Evolutionary conservation across 2,888 invertebrate genomes (phyloP), one percentile per base, ranked within the genome.

Genomic region (Phengaris arion): DNA sequence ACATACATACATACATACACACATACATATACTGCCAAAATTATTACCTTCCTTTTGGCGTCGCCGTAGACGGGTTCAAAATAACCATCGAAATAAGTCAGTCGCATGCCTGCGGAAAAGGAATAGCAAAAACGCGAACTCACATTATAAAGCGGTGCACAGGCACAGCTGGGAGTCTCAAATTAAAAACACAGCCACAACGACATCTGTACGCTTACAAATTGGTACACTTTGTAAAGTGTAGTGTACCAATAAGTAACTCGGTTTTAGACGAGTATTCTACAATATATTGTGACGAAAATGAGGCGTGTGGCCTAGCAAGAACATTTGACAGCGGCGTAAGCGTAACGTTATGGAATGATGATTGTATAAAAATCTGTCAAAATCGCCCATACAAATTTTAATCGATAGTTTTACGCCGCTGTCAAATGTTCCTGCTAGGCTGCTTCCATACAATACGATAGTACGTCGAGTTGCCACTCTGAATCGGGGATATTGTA

Each of bases 41-140:
- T 12, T 2, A 55, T 55, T 55, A 55, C 48, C 6, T 48, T 48
- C 6, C 48, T 48, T 48, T 48, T 48, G 4, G 35, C 35, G 2
- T 35, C 8, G 6, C 4, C 48, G 48, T 8, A 48, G 48, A 4
- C 48, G 8, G 48, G 48, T 48, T 22, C 22, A 48, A 48, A 48
- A 6, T 48, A 48, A 48, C 48, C 0, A 77, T 78, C 76, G 72
- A 74, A 45, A 35, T 46, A 77, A 78, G 79, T 78, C 80, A 35
- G 35, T 35, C 35, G 35, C 2, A 77, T 77, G 79, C 80, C 81
- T 81, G 78, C 75, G 69, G 73, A 75, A 79, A 80, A 77, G 78
- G 78, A 78, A 76, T 78, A 77, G 79, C 77, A 80, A 79, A 78
- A 69, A 69, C 76, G 76, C 74, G 74, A 68, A 72, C 76, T 74